These are phyloP conservation scores for Scomberomorus guttatus DNA, from an alignment of 2,797 vertebrate genomes.

Conservation along the genomic window DNA sequence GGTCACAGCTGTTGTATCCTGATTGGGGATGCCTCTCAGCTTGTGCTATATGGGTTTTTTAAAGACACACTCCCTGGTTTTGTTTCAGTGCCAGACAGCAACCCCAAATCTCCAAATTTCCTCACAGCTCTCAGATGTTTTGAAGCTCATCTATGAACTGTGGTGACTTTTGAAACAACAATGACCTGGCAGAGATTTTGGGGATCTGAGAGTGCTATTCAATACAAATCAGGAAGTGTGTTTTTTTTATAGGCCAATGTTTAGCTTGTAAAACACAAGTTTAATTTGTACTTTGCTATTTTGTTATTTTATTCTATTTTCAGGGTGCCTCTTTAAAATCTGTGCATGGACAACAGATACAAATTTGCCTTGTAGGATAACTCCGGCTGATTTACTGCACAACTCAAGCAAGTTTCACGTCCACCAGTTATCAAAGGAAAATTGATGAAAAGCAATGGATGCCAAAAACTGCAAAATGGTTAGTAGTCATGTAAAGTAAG, in stretches of 20 bases:
- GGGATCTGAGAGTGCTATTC: background rate
- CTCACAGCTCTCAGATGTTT: background rate
- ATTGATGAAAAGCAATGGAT: background rate
- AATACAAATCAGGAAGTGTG: background rate
- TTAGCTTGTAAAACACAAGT: background rate
- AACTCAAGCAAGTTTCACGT: no score
- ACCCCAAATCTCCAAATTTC: background rate
- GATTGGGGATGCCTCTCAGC: slow-evolving; percentile 39
- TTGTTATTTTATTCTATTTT: background rate
- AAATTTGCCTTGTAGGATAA: no score
- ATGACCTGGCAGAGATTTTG: background rate
- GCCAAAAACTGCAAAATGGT: no score
- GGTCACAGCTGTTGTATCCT: slow-evolving; percentile 42
- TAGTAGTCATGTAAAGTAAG: no score
- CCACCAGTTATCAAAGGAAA: no score
- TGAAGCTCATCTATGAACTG: background rate
- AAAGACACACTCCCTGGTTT: background rate
- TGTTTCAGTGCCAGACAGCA: background rate
- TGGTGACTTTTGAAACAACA: slow-evolving; percentile 5
- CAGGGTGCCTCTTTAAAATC: no score
- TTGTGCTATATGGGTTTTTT: background rate
- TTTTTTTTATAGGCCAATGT: background rate
- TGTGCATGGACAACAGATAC: no score
- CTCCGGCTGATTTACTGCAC: no score
- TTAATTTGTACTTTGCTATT: background rate